A percentile compares a stretch with the other conserved stretches of the same genome.
These are phyloP conservation scores for Glyphotaelius pellucidus DNA, from an alignment of 2,888 invertebrate species.

Conservation along the genomic window DNA sequence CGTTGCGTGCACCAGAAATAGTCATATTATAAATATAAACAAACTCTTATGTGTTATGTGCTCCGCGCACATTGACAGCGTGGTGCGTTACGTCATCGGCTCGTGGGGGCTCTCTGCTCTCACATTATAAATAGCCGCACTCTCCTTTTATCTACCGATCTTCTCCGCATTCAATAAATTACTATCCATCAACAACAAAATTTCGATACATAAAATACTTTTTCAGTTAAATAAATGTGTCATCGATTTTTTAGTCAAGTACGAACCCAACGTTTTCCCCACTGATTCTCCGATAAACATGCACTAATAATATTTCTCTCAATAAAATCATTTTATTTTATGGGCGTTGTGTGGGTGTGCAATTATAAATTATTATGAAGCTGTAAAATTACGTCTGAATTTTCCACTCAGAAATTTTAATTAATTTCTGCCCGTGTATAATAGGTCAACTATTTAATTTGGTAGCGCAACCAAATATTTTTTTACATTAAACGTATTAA, in stretches of 20 bases:
- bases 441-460: background rate
- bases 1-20: background rate
- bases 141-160: background rate
- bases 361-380: background rate
- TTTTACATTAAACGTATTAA: too few species aligned
- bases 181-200: background rate
- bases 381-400: background rate
- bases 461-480: too few species aligned
- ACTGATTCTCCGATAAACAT: background rate
- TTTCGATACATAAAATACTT: background rate
- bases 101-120: background rate
- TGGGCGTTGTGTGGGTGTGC: background rate
- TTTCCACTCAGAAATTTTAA: background rate
- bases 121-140: background rate
- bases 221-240: background rate
- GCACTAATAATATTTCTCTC: background rate
- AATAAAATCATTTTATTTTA: background rate
- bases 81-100: background rate
- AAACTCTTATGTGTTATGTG: background rate
- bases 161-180: background rate
- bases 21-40: background rate
- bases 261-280: background rate
- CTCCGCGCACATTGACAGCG: conserved; percentile 2
- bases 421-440: background rate
- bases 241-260: background rate